Conservation (phyloP, 1,140 invertebrate species). For the Stegodyphus mimosarum region DNA sequence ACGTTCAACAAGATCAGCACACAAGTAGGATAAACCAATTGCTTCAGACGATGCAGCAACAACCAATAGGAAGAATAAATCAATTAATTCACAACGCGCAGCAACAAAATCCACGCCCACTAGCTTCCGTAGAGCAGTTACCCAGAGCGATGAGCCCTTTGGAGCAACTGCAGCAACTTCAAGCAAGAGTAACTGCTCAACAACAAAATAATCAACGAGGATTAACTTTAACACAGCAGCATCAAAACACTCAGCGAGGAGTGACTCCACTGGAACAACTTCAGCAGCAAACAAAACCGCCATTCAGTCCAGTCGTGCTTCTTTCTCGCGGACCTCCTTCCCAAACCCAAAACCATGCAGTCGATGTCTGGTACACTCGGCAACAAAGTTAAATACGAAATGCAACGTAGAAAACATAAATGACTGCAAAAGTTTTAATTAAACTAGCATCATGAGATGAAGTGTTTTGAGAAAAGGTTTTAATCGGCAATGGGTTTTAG, state of each 20-base stretch:
- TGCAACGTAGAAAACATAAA: not conserved
- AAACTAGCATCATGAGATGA: not conserved
- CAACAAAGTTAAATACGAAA: not conserved
- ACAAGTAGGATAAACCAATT: not conserved
- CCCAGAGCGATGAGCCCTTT: not conserved
- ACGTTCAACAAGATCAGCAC: not conserved
- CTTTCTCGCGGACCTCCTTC: constrained; percentile 37
- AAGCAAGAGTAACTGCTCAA: not conserved
- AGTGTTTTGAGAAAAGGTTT: not conserved
- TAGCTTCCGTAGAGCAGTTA: not conserved
- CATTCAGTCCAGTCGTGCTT: constrained; percentile 48
- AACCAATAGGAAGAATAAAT: not conserved
- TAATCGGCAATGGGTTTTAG: not conserved
- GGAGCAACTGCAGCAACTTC: not conserved
- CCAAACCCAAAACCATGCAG: constrained; percentile 43
- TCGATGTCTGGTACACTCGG: constrained; percentile 52
- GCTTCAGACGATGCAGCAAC: not conserved
- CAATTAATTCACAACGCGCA: not conserved
- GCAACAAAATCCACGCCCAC: not conserved
- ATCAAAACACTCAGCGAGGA: constrained; percentile 13
- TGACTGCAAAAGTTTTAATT: not conserved
- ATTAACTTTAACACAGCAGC: not conserved
- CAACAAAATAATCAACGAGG: not conserved
- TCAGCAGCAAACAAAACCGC: constrained; percentile 40
- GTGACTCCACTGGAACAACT: constrained; percentile 15